Evolutionary conservation across 1,140 invertebrate genomes (phyloP), one percentile per base, ranked within the genome.

Genomic region (Hestina assimilis): DNA sequence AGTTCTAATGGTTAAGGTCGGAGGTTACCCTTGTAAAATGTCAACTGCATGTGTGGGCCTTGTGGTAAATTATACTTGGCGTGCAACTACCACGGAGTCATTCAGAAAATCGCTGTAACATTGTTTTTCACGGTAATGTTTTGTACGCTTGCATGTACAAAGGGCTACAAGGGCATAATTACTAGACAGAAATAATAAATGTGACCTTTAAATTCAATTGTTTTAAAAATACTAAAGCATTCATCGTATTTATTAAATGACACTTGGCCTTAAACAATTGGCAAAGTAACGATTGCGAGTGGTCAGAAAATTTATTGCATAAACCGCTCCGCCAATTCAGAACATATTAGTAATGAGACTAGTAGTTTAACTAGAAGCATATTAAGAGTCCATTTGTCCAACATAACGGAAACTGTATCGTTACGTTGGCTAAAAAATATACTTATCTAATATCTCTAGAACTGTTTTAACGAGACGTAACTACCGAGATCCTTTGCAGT

Each of bases 1-100:
- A 85, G 82, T 83, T 53, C 14, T 61, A 59, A 43, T 62, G 77
- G 65, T 63, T 74, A 79, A 81, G 74, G 78, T 76, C 74, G 71
- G 59, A 69, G 64, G 54, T 75, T 75, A 71, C 58, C 76, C 79
- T 80, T 83, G 78, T 47, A 60, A 61, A 64, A 64, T 71, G 72
- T 48, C 67, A 69, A 64, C 41, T 55, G 43, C 61, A 59, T 69
- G 57, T 63, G 69, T 48, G 55, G 41, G 35, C 43, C 47, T 46
- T 67, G 62, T 72, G 61, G 70, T 57, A 59, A 79, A 75, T 70
- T 75, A 63, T 29, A 45, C 40, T 57, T 80, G 64, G 74, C 83
- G 80, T 82, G 80, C 63, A 59, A 26, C 24, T 19, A 35, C 11
- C 48, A 54, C 38, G 35, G 51, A 61, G 59, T 61, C 53, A 65